Evolutionary conservation across 2,797 vertebrate genomes (phyloP), one percentile per base, ranked within the genome.

Genomic region (Gorsachius magnificus): DNA sequence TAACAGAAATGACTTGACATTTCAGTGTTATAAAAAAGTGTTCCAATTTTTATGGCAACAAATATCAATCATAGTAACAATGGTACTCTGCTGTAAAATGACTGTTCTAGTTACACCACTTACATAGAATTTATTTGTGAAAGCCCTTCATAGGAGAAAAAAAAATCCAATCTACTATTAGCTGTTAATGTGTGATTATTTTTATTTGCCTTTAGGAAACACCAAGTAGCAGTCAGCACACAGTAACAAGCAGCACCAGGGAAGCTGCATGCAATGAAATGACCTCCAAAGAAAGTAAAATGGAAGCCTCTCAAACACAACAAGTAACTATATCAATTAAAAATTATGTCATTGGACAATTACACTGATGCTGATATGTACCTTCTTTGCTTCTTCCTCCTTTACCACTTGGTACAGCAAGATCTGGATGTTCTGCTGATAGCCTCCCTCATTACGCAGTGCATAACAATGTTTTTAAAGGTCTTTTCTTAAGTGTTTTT

Each of bases 181-280:
- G 26, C 35, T 76, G 29, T 51, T 82, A 64, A 91, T 19, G 7
- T 36, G 35, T 4, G 5, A 63, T 84, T 91, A 58, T 46, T 96
- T 89, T 74, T 85, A 80, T 95, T 94, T 85, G 36, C 87, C 61
- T 95, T 78, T 80, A 99, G 99, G 98, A 99, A 95, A 97, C 96
- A 85, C 98, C 98, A 88, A 97, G 88, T 92, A 98, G 97, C 77
- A 99, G 98, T 68, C 98, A 98, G 83, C 95, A 98, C 71, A 96
- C 85, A 35, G 71, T 98, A 97, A 97, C 97, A 95, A 98, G 96
- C 86, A 95, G 96, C 80, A 98, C 79, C 92, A 97, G 90, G 65
- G 93, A 97, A 95, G 83, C 82, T 64, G 89, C 93, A 69, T 66
- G 75, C 91, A 98, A 97, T 85, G 98, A 98, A 96, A 60, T 94